phyloP scores from a whole-genome alignment of 2,797 vertebrate genomes.

The Amblyopsis hoosieri region DNA sequence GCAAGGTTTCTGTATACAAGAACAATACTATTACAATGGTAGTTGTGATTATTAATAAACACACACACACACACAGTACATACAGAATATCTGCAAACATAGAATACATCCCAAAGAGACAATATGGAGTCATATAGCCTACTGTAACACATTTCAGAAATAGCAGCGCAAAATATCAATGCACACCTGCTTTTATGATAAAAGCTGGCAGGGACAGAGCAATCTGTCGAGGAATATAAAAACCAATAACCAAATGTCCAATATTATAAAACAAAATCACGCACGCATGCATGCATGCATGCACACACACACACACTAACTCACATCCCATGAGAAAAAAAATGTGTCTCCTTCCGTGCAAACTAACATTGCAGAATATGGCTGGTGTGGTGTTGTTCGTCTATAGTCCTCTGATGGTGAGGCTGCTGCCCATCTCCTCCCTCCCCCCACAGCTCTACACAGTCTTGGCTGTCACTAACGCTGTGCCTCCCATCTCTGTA shows the following conservation, averaged over 20 bases:
- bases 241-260: too few relatives aligned
- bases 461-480: constrained; percentile 78
- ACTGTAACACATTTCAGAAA: not conserved
- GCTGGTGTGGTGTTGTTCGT: too few relatives aligned
- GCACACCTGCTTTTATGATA: not conserved
- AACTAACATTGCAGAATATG: too few relatives aligned
- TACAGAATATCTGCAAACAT: not conserved
- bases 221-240: constrained; percentile 10
- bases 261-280: too few relatives aligned
- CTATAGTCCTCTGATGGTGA: too few relatives aligned
- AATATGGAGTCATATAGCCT: not conserved
- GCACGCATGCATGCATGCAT: not conserved
- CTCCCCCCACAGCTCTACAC: constrained; percentile 38
- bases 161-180: not conserved
- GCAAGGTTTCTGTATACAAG: not conserved
- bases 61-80: not conserved
- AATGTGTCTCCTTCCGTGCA: too few relatives aligned
- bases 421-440: not conserved
- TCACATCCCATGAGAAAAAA: not conserved
- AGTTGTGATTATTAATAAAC: not conserved
- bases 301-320: not conserved
- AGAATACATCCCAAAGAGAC: not conserved
- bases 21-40: not conserved
- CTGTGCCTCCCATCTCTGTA: constrained; percentile 75
- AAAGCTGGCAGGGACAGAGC: constrained; percentile 13